Base-by-base conservation (phyloP, 35 echinoderm and acorn worm species). In the Patiria miniata region DNA sequence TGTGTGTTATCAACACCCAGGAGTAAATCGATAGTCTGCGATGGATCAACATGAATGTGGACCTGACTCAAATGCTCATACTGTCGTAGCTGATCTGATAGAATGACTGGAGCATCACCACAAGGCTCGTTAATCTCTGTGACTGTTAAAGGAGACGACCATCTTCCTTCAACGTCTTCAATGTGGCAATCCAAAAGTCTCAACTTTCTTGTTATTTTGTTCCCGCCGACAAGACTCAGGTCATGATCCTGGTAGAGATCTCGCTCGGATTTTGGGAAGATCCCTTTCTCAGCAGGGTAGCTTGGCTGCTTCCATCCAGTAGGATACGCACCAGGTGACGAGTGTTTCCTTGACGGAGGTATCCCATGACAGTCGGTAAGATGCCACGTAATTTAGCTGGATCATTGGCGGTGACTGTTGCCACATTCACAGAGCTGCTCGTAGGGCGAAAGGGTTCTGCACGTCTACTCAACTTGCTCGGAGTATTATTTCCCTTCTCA, bases 41-140 rank as follows among this genome's bases (percentile, higher is more conserved):
- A 94, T 9, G 81, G 73, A 32, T 87, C 87, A 28, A 84, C 69
- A 10, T 86, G 50, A 6, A 94, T 69, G 53, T 89, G 39, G 37
- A 83, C 80, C 22, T 88, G 39, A 19, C 55, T 68, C 2, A 94
- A 82, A 81, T 94, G 87, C 19, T 86, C 73, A 40, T 86, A 90
- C 22, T 79, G 68, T 28, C 85, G 81, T 1, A 94, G 78, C 33
- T 90, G 73, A 5, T 86, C 76, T 36, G 81, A 52, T 39, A 52
- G 68, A n/a, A 93, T 50, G 21, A 90, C 37, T 34, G 82, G 92
- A 54, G 65, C 38, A 36, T 90, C 78, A n/a, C 79, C 87, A 55
- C 92, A 94, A 12, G 92, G 92, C 28, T 85, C 81, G 36, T 94
- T 52, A 65, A 94, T 90, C 44, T 94, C 92, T 23, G 92, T 94